These are phyloP conservation scores for Camponotus vicinus DNA, from an alignment of 1,140 invertebrate genomes.

Conservation along the genomic window DNA sequence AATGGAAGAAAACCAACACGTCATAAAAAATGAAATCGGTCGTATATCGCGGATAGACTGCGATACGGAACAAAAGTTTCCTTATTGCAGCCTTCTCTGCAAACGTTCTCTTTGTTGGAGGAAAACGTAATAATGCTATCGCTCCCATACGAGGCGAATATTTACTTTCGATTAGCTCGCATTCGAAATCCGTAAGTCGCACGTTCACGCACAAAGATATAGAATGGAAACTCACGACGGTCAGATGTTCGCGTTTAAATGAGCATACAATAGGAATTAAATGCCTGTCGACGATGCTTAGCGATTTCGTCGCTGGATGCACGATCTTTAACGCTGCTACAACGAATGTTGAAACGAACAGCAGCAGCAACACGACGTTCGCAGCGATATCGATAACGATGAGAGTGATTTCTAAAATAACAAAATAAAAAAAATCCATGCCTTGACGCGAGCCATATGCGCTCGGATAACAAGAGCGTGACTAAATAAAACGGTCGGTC, in stretches of 20 bases:
- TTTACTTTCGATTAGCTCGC: constrained; percentile 29
- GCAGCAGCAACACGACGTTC: background rate
- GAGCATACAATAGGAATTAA: constrained; percentile 45
- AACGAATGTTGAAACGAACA: background rate
- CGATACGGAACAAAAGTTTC: background rate
- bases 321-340: background rate
- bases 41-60: background rate
- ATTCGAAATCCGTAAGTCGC: constrained; percentile 4
- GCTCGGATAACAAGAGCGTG: constrained; percentile 61
- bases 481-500: constrained; percentile 67
- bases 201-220: background rate
- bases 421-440: constrained; percentile 37
- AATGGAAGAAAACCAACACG: constrained; percentile 8
- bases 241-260: constrained; percentile 20
- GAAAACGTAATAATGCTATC: constrained; percentile 27
- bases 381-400: constrained; percentile 15
- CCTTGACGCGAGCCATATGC: constrained; percentile 59
- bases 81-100: background rate
- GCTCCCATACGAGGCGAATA: background rate
- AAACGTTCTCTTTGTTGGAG: background rate
- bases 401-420: constrained; percentile 27
- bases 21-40: background rate
- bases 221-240: background rate
- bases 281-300: background rate
- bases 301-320: background rate